Evolutionary conservation across 1,140 invertebrate genomes (phyloP).

Genomic region (Drosophila nikananu): DNA sequence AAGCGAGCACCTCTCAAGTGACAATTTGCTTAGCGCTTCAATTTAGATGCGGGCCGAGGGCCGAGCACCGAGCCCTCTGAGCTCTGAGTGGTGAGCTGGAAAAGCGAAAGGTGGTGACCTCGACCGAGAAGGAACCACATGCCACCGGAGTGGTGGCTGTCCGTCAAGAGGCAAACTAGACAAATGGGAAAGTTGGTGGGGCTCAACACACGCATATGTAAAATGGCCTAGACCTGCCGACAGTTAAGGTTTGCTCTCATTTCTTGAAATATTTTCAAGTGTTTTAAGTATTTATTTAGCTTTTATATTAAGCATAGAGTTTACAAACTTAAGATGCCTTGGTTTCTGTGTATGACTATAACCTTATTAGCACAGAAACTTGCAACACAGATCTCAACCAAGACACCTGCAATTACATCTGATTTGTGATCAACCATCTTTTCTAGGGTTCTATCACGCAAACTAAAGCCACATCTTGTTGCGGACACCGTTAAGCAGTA

Average conservation of each 20-base stretch:
- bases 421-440: neutral
- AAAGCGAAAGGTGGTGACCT: slow-evolving; percentile 32
- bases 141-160: neutral
- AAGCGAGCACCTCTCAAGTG: slow-evolving; percentile 72
- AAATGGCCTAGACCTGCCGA: neutral
- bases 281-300: neutral
- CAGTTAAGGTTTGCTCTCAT: neutral
- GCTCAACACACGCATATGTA: neutral
- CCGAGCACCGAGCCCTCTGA: slow-evolving; percentile 10
- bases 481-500: slow-evolving; percentile 85
- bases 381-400: too few species aligned
- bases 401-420: neutral
- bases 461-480: slow-evolving; percentile 85
- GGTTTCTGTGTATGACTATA: too few species aligned
- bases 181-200: slow-evolving; percentile 5
- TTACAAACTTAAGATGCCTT: too few species aligned
- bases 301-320: too few species aligned
- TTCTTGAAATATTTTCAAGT: neutral
- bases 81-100: slow-evolving; percentile 3
- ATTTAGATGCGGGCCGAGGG: slow-evolving; percentile 52
- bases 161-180: slow-evolving; percentile 2
- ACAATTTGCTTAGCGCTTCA: slow-evolving; percentile 68
- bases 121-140: slow-evolving; percentile 41
- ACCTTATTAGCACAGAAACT: too few species aligned
- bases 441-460: slow-evolving; percentile 79